phyloP scores from a whole-genome alignment of 37 sponge, comb jelly and placozoan species.

The Cladorhizidae sp. region DNA sequence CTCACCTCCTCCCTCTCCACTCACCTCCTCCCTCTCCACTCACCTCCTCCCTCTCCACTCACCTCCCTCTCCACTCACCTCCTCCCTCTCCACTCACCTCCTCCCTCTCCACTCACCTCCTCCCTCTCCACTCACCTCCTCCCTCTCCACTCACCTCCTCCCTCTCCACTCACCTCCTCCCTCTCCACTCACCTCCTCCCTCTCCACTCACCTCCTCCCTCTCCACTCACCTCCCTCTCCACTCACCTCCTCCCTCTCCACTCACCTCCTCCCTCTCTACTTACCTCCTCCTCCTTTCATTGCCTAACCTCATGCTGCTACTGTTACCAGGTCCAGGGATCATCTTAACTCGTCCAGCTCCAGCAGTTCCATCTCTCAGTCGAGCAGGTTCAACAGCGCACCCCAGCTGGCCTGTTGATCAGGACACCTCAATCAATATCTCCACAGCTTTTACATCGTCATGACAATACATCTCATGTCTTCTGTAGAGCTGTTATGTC shows the following conservation, averaged over 20 bases:
- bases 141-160: not conserved
- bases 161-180: not conserved
- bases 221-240: not conserved
- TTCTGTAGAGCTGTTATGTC: too few species aligned
- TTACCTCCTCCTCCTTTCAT: not conserved
- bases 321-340: slow-evolving; percentile 61
- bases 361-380: not conserved
- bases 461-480: too few species aligned
- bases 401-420: slow-evolving; percentile 2
- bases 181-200: not conserved
- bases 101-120: not conserved
- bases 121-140: not conserved
- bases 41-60: not conserved
- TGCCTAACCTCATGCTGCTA: slow-evolving; percentile 41
- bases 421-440: too few species aligned
- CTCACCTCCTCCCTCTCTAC: not conserved
- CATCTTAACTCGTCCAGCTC: slow-evolving; percentile 69
- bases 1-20: not conserved
- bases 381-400: not conserved
- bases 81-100: not conserved
- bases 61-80: not conserved
- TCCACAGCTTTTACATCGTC: too few species aligned
- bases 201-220: not conserved
- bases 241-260: not conserved
- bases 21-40: slow-evolving; percentile 17